A percentile compares a stretch with the other conserved stretches of the same genome.
Conservation (phyloP, 2,797 vertebrate genomes). For the Iguana delicatissima region DNA sequence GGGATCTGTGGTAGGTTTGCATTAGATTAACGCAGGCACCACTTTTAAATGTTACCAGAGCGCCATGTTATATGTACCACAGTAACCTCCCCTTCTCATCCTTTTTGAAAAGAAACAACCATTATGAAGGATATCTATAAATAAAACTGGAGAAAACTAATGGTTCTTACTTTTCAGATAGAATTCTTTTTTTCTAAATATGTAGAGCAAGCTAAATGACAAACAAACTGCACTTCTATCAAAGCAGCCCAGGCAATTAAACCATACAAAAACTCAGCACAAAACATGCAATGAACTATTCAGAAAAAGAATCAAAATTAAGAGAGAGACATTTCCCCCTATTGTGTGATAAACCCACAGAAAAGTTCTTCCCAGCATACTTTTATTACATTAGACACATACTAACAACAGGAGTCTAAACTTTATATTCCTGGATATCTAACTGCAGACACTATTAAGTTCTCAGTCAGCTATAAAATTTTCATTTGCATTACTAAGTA, state of each 20-base stretch:
- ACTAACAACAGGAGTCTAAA: background rate
- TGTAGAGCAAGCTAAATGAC: constrained; percentile 3
- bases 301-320: background rate
- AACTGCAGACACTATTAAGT: background rate
- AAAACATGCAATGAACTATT: background rate
- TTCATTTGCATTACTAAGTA: background rate
- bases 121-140: constrained; percentile 60
- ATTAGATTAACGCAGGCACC: constrained; percentile 70
- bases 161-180: constrained; percentile 29
- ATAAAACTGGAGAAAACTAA: constrained; percentile 46
- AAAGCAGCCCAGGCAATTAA: background rate
- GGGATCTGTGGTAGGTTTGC: constrained; percentile 67
- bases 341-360: no score
- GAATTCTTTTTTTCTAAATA: constrained; percentile 3
- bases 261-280: background rate
- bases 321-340: background rate
- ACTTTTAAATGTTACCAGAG: constrained; percentile 72
- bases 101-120: constrained; percentile 57
- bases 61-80: constrained; percentile 51
- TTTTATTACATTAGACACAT: background rate
- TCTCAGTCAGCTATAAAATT: background rate
- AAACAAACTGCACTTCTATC: background rate
- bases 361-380: background rate
- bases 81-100: constrained; percentile 53
- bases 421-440: background rate